phyloP scores from a whole-genome alignment of 2,797 vertebrate genomes.

The Benthosema pterotum region DNA sequence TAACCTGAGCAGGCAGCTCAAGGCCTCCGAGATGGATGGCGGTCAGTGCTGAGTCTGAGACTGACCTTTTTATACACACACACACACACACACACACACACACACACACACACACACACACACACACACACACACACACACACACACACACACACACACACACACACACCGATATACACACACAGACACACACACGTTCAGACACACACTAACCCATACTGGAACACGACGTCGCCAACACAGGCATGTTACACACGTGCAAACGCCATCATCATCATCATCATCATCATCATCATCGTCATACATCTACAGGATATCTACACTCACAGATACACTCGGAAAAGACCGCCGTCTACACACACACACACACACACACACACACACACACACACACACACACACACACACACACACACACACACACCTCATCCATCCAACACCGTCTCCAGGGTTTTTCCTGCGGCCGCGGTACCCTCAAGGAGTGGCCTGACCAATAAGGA shows the following conservation, averaged over 20 bases:
- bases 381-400: constrained; percentile 7
- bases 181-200: too few species aligned
- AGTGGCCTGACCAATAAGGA: constrained; percentile 74
- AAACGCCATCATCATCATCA: constrained; percentile 35
- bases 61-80: constrained; percentile 38
- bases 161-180: too few species aligned
- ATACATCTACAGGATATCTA: constrained; percentile 2
- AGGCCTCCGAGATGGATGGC: constrained; percentile 51
- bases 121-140: background rate
- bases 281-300: constrained; percentile 7
- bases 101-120: background rate
- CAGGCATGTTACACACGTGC: too few species aligned
- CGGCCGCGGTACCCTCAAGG: constrained; percentile 69
- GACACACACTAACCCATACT: too few species aligned
- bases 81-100: constrained; percentile 4
- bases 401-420: constrained; percentile 22
- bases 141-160: too few species aligned
- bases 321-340: constrained; percentile 14
- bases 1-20: constrained; percentile 45
- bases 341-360: constrained; percentile 1
- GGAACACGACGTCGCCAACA: too few species aligned
- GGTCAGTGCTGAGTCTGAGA: constrained; percentile 12
- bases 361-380: background rate
- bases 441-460: constrained; percentile 75
- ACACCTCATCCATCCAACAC: constrained; percentile 65